Conservation (phyloP, 2,797 vertebrate species). For the Sciurus vulgaris region DNA sequence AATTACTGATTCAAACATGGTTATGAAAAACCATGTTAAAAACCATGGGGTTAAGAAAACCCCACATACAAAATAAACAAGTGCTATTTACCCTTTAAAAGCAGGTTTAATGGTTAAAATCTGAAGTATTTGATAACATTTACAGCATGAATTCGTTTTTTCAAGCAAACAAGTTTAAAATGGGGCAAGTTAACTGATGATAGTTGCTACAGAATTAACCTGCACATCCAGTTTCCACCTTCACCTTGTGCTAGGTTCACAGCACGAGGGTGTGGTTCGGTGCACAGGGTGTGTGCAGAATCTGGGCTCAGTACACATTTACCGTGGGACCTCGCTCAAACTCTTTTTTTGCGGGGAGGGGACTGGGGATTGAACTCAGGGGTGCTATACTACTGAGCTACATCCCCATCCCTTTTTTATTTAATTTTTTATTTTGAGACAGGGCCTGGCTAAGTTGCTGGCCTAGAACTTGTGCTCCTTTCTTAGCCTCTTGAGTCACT, state of each 20-base stretch:
- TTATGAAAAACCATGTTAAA: too few species aligned
- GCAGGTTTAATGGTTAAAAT: background rate
- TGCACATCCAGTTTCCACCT: fast-evolving
- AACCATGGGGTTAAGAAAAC: too few species aligned
- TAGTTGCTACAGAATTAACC: background rate
- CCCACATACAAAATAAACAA: background rate
- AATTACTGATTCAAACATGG: background rate
- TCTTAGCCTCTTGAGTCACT: too few species aligned
- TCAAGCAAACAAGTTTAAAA: background rate
- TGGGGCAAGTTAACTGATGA: fast-evolving
- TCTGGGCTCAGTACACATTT: background rate
- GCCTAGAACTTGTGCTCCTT: too few species aligned
- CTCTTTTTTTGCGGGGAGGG: background rate
- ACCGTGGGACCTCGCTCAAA: fast-evolving
- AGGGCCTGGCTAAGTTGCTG: too few species aligned
- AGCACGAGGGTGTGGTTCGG: fast-evolving
- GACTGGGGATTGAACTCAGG: too few species aligned
- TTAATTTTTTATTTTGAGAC: too few species aligned
- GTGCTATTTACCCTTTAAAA: background rate
- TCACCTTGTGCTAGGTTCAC: fast-evolving
- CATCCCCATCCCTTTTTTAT: too few species aligned
- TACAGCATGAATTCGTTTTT: background rate
- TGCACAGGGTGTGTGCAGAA: fast-evolving
- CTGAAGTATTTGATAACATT: background rate
- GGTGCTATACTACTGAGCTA: too few species aligned